phyloP scores from a whole-genome alignment of 1,140 invertebrate genomes.

The silkworm (Bombyx mori) region ASM3026992v2 NC_085109.1:3851501-3852000 shows the following conservation, averaged over 20 bases:
- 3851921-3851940: slow-evolving; percentile 42
- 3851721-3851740: slow-evolving; percentile 67
- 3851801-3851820: slow-evolving; percentile 49
- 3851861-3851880: neutral
- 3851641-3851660: slow-evolving; percentile 39
- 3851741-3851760: slow-evolving; percentile 49
- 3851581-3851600: slow-evolving; percentile 40
- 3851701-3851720: slow-evolving; percentile 64
- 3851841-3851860: neutral
- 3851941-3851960: slow-evolving; percentile 21
- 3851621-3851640: slow-evolving; percentile 53
- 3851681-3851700: slow-evolving; percentile 62
- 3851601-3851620: slow-evolving; percentile 43
- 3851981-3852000: slow-evolving; percentile 25
- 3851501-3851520: slow-evolving; percentile 54
- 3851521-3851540: slow-evolving; percentile 49
- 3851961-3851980: slow-evolving; percentile 30
- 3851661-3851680: slow-evolving; percentile 48
- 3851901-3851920: slow-evolving; percentile 58
- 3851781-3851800: slow-evolving; percentile 40
- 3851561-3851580: slow-evolving; percentile 52
- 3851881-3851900: slow-evolving; percentile 13
- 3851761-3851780: slow-evolving; percentile 47
- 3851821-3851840: slow-evolving; percentile 38
- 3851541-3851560: slow-evolving; percentile 55